Conservation (phyloP, 2,113 vertebrate species). For the Upupa epops region DNA sequence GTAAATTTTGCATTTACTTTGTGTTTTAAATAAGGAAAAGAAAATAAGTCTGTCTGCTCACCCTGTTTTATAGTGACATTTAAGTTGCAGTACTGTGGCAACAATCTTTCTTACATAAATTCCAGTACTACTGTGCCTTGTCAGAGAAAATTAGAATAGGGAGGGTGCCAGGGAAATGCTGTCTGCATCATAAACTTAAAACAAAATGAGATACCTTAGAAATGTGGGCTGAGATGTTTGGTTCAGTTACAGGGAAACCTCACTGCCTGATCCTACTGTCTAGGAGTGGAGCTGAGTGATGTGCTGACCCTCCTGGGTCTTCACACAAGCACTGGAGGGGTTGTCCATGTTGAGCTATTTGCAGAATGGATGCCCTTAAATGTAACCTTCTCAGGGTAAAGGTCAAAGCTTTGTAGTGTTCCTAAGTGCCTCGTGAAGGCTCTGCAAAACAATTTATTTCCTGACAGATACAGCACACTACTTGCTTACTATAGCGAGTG, state of each 20-base stretch:
- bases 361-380: neutral
- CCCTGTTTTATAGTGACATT: neutral
- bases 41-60: neutral
- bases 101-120: constrained; percentile 4
- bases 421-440: neutral
- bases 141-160: constrained; percentile 19
- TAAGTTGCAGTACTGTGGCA: neutral
- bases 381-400: neutral
- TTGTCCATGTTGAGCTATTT: neutral
- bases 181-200: neutral
- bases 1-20: neutral
- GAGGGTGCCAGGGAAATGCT: constrained; percentile 21
- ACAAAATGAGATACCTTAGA: neutral
- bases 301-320: neutral
- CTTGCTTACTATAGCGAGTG: neutral
- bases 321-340: neutral
- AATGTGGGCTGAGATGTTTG: neutral
- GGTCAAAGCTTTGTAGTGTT: constrained; percentile 26
- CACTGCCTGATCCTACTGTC: neutral
- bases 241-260: neutral
- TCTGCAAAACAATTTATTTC: constrained; percentile 4
- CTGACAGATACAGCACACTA: neutral
- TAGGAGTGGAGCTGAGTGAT: neutral
- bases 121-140: constrained; percentile 10
- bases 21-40: neutral